Base-by-base conservation (phyloP, 2,113 vertebrate species). In the Sinosuthora webbiana region DNA sequence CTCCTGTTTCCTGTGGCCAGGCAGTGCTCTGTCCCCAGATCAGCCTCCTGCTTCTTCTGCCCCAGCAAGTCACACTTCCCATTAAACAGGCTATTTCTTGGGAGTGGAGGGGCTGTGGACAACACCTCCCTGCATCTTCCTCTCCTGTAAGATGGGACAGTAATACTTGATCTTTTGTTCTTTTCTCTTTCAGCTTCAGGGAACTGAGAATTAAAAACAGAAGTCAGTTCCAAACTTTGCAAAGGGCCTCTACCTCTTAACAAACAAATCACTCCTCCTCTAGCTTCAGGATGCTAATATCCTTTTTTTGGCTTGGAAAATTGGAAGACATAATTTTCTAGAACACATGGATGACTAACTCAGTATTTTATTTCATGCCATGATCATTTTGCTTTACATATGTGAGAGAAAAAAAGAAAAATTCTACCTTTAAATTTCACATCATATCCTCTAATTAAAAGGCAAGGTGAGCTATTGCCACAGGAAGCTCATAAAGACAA, bases 401-500 rank as follows among this genome's bases (percentile, higher is more conserved):
- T 16, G 14, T 33, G 56, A 78, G 45, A n/a, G 23, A 70, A 80
- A 81, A 81, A 69, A 92, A 33, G 16, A 55, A 59, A 60, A 78
- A 80, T 4, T 21, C 20, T 31, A 30, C 49, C 55, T 92, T 92
- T 63, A 63, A 41, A 70, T 90, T 93, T 71, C n/a, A 31, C 76
- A 17, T 69, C 35, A 14, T 74, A 56, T 8, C 50, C 31, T 60
- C 28, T 52, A 60, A 71, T 21, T 45, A 52, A 87, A 86, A 86
- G 44, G 45, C 68, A 80, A 85, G 73, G 64, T 6, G 6, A 94
- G 64, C 44, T 67, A 35, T 88, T 93, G 68, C 76, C 53, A 89
- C 57, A 57, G 83, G 60, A 92, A 94, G 62, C 91, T 93, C 91
- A 93, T 91, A 84, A 93, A 91, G 90, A 96, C 95, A 97, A 97